Evolutionary conservation across 2,888 invertebrate genomes (phyloP).

Genomic region (Plebejus argus): DNA sequence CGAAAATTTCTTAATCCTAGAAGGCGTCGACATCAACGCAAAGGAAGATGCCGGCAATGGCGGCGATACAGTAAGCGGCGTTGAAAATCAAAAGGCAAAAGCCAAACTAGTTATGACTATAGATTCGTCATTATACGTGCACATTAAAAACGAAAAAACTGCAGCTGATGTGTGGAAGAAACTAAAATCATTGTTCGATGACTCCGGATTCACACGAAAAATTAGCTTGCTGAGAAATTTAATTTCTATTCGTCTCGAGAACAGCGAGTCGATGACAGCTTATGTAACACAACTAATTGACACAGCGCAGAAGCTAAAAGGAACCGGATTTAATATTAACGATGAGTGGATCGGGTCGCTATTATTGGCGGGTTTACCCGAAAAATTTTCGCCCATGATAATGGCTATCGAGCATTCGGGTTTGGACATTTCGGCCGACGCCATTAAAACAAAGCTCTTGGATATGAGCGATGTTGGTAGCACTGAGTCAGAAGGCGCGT

Average conservation of each 20-base stretch:
- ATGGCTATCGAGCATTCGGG: slow-evolving; percentile 28
- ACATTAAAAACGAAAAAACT: slow-evolving; percentile 37
- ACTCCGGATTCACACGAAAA: slow-evolving; percentile 35
- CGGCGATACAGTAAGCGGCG: background rate
- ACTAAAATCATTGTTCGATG: slow-evolving; percentile 35
- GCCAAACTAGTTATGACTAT: slow-evolving; percentile 26
- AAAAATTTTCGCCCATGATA: slow-evolving; percentile 16
- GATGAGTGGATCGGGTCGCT: slow-evolving; percentile 17
- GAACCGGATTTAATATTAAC: slow-evolving; percentile 32
- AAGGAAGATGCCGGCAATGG: background rate
- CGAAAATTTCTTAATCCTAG: slow-evolving; percentile 5
- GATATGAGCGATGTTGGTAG: slow-evolving; percentile 10
- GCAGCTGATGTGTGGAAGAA: slow-evolving; percentile 33
- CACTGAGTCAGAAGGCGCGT: background rate
- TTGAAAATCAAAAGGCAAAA: background rate
- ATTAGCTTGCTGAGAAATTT: slow-evolving; percentile 33
- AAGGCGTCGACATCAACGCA: background rate
- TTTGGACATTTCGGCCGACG: background rate
- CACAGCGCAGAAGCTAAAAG: slow-evolving; percentile 36
- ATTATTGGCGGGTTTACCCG: slow-evolving; percentile 6
- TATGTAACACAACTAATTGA: slow-evolving; percentile 35
- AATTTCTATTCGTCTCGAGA: slow-evolving; percentile 32
- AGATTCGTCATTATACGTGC: slow-evolving; percentile 35
- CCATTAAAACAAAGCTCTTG: slow-evolving; percentile 13
- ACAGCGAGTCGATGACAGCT: slow-evolving; percentile 28